These are phyloP conservation scores for Chrysolina americana DNA, from an alignment of 2,888 invertebrate genomes.

Conservation along the genomic window DNA sequence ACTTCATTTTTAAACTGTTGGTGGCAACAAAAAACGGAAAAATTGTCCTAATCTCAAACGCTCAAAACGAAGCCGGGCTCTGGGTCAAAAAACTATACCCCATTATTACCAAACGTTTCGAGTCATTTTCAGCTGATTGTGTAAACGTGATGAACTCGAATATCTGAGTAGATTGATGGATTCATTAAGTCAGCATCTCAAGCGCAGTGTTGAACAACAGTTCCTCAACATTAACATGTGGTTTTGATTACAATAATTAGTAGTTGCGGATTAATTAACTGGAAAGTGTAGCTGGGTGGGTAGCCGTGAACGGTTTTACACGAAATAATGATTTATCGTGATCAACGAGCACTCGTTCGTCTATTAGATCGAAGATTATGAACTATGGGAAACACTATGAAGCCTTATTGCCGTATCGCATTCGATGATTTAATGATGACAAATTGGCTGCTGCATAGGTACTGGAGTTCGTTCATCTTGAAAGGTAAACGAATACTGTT, in stretches of 20 bases:
- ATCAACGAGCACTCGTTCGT: slow-evolving; percentile 32
- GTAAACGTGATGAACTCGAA: slow-evolving; percentile 24
- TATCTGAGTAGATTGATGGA: slow-evolving; percentile 27
- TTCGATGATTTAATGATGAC: not conserved
- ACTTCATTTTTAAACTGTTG: no score
- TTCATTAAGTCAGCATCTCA: slow-evolving; percentile 36
- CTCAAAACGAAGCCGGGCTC: not conserved
- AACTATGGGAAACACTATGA: not conserved
- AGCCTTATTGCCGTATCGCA: not conserved
- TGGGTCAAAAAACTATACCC: not conserved
- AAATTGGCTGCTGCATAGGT: not conserved
- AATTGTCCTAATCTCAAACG: not conserved
- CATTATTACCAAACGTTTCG: not conserved
- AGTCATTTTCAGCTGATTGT: slow-evolving; percentile 8
- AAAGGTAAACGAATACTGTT: not conserved
- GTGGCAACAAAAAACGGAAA: not conserved
- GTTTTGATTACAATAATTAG: slow-evolving; percentile 49
- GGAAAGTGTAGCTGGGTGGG: slow-evolving; percentile 44
- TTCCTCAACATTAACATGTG: slow-evolving; percentile 42
- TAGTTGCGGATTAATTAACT: slow-evolving; percentile 47
- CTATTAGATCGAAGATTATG: slow-evolving; percentile 14
- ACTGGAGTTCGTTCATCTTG: not conserved
- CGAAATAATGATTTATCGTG: slow-evolving; percentile 47
- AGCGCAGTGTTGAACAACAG: slow-evolving; percentile 41
- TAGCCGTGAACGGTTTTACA: slow-evolving; percentile 35